Evolutionary conservation across 1,140 invertebrate genomes (phyloP).

Genomic region (Drosophila nikananu): DNA sequence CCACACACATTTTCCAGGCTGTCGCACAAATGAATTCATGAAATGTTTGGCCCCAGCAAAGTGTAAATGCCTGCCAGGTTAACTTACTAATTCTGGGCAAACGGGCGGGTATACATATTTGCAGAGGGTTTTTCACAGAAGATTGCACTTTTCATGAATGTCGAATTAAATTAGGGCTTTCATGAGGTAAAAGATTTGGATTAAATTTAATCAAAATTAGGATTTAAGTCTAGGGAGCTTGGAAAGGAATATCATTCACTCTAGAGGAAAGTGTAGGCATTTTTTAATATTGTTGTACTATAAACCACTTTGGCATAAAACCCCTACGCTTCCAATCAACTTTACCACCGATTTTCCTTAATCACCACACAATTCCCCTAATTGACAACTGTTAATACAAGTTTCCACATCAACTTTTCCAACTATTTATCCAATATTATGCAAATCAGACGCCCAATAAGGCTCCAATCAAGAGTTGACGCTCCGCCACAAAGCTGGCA

Average conservation of each 20-base stretch:
- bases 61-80: conserved; percentile 63
- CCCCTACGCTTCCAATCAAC: not conserved
- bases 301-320: not conserved
- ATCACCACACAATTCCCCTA: conserved; percentile 2
- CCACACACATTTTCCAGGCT: conserved; percentile 68
- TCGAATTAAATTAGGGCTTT: conserved; percentile 26
- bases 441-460: conserved; percentile 62
- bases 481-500: conserved; percentile 8
- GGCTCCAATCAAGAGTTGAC: conserved; percentile 22
- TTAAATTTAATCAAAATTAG: not conserved
- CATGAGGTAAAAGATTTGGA: conserved; percentile 1
- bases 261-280: not conserved
- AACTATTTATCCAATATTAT: conserved; percentile 62
- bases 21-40: conserved; percentile 75
- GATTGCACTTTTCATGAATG: conserved; percentile 42
- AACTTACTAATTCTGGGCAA: conserved; percentile 27
- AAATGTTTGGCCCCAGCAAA: conserved; percentile 67
- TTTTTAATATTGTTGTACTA: not conserved
- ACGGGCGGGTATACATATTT: conserved; percentile 11
- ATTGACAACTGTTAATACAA: conserved; percentile 22
- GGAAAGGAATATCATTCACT: not conserved
- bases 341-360: not conserved
- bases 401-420: conserved; percentile 31
- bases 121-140: conserved; percentile 2
- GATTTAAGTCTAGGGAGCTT: not conserved